Conservation (phyloP, 2,797 vertebrate species). For the Bradypodion ventrale region DNA sequence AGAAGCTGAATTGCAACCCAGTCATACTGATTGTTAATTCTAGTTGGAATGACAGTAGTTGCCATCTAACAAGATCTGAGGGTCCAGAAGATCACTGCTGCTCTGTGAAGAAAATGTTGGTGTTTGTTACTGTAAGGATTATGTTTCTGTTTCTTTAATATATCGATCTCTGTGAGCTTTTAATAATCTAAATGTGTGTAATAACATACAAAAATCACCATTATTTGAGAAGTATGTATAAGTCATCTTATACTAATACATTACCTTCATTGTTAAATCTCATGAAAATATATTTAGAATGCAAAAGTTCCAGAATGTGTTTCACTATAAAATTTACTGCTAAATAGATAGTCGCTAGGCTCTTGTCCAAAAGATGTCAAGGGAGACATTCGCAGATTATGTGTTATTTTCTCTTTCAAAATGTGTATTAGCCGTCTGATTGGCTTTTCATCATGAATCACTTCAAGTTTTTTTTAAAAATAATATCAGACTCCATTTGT, state of each 20-base stretch:
- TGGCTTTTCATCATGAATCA: not conserved
- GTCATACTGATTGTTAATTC: not conserved
- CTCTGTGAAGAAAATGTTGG: not conserved
- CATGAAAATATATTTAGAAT: not conserved
- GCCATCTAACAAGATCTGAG: not conserved
- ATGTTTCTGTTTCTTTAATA: not conserved
- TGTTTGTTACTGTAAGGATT: too few species aligned
- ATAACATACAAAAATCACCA: not conserved
- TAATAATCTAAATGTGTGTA: not conserved
- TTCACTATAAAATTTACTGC: not conserved
- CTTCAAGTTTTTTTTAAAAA: conserved; percentile 2
- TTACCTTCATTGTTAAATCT: not conserved
- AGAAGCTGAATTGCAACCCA: not conserved
- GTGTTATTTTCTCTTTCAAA: not conserved
- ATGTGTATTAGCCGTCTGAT: conserved; percentile 4
- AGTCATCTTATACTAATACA: not conserved
- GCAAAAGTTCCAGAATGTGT: not conserved
- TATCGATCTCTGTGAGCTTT: not conserved
- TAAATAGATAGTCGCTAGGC: not conserved
- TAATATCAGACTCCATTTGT: not conserved
- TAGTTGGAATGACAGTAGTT: not conserved
- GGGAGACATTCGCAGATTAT: not conserved
- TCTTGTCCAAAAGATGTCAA: not conserved
- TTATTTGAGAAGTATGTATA: not conserved
- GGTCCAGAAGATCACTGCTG: too few species aligned